Conservation (phyloP, 1,140 invertebrate species). For the Penaeus chinensis region DNA sequence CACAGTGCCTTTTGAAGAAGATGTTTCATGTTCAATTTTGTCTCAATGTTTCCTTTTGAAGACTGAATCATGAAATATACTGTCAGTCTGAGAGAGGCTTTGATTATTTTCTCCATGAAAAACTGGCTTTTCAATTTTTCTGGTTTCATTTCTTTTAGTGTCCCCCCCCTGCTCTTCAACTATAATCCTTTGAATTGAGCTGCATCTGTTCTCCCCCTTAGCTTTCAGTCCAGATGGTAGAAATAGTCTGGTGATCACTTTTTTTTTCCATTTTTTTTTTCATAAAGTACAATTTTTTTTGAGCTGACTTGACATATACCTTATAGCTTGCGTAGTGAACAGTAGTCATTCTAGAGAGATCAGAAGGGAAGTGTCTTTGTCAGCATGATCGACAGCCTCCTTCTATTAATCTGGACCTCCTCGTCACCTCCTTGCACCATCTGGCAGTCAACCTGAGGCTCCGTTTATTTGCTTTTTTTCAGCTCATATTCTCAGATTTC, state of each 20-base stretch:
- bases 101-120: conserved; percentile 19
- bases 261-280: conserved; percentile 17
- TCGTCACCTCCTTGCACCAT: conserved; percentile 29
- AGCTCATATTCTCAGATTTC: conserved; percentile 61
- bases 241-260: conserved; percentile 26
- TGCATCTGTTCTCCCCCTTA: conserved; percentile 32
- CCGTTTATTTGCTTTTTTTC: conserved; percentile 59
- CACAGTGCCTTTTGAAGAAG: neutral
- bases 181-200: neutral
- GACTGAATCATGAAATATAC: too few relatives aligned
- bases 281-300: conserved; percentile 25
- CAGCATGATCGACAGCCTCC: conserved; percentile 18
- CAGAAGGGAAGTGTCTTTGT: conserved; percentile 21
- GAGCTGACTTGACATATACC: neutral
- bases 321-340: neutral
- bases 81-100: too few relatives aligned
- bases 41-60: too few relatives aligned
- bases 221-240: conserved; percentile 33
- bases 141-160: conserved; percentile 28
- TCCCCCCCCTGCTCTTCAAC: conserved; percentile 22
- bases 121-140: conserved; percentile 26
- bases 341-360: conserved; percentile 10
- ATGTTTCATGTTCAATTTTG: too few relatives aligned
- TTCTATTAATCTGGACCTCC: conserved; percentile 38
- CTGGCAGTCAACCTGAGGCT: conserved; percentile 52